Base-by-base conservation (phyloP, 2,113 vertebrate genomes). In the Ancistrus triradiatus region DNA sequence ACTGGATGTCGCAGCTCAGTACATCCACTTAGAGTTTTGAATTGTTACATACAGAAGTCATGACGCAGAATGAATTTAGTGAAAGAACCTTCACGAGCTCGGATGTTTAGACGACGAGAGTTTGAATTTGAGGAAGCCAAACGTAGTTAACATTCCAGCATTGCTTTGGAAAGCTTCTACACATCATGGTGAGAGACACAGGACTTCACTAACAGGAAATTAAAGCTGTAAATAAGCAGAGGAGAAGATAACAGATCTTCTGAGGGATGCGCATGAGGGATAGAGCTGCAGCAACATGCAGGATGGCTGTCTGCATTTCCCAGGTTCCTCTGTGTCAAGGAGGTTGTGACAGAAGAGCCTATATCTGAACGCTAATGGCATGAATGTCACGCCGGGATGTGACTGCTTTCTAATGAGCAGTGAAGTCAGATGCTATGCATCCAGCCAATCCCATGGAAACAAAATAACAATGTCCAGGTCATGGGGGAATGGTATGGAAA, bases 201-300 rank as follows among this genome's bases (percentile, higher is more conserved):
- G 69, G 72, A 77, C 75, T 76, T 81, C 80, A 85, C 84, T 81
- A 80, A 83, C 81, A 85, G 81, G 80, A 84, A 86, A 86, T 87
- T 84, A 86, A 88, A 86, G 85, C 81, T 83, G 86, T 84, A 85
- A 89, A 85, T 87, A 87, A 87, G 85, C 77, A 78, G 80, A 66
- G 50, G 72, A 79, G 50, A 74, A 81, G 82, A 87, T 84, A 87
- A 78, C 84, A 77, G 78, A 86, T 84, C 81, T 83, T 74, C 74
- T n/a, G n/a, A n/a, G n/a, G 79, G 82, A 85, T 81, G 81, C 79
- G 80, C 83, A 86, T 85, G 84, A n/a, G n/a, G n/a, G n/a, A n/a
- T n/a, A n/a, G n/a, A n/a, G n/a, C n/a, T n/a, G n/a, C n/a, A n/a
- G n/a, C n/a, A n/a, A n/a, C n/a, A n/a, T n/a, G n/a, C n/a, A n/a